A percentile compares a stretch with the other conserved stretches of the same genome.
Conservation (phyloP, 1,140 invertebrate species). For the Microplitis mediator region DNA sequence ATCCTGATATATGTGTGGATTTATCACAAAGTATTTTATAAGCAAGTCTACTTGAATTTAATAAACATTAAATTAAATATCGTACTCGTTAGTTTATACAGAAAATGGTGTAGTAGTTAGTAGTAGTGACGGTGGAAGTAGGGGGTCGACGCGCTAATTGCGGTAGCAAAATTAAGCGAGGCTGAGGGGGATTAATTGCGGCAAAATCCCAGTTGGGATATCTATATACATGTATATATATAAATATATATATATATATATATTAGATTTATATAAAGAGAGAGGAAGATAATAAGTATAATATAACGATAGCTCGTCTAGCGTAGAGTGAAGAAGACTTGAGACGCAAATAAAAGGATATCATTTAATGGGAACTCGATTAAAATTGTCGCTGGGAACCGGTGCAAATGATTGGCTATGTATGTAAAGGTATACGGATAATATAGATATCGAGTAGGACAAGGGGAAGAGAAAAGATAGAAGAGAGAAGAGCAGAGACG, state of each 20-base stretch:
- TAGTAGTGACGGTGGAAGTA: neutral
- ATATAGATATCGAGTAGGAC: no score
- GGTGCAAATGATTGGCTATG: neutral
- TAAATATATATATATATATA: no score
- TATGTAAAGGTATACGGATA: neutral
- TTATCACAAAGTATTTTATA: no score
- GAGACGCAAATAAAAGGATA: neutral
- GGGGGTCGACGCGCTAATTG: slow-evolving; percentile 9
- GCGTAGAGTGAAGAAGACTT: neutral
- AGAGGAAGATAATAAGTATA: slow-evolving; percentile 1
- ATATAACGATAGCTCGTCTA: slow-evolving; percentile 8
- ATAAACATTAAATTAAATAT: no score
- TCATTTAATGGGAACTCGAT: neutral
- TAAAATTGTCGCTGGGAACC: neutral
- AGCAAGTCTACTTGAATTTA: no score
- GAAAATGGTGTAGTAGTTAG: neutral
- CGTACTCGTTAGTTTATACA: neutral
- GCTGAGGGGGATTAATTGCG: slow-evolving; percentile 13
- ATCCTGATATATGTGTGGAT: no score
- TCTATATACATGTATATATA: no score
- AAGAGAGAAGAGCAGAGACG: neutral
- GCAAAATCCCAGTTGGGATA: slow-evolving; percentile 7
- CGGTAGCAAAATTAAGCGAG: slow-evolving; percentile 17
- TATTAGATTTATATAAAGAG: neutral
- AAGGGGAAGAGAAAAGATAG: neutral